Evolutionary conservation across 2,888 invertebrate species (phyloP), one percentile per base, ranked within the genome.

Genomic region (Drosophila rellima): DNA sequence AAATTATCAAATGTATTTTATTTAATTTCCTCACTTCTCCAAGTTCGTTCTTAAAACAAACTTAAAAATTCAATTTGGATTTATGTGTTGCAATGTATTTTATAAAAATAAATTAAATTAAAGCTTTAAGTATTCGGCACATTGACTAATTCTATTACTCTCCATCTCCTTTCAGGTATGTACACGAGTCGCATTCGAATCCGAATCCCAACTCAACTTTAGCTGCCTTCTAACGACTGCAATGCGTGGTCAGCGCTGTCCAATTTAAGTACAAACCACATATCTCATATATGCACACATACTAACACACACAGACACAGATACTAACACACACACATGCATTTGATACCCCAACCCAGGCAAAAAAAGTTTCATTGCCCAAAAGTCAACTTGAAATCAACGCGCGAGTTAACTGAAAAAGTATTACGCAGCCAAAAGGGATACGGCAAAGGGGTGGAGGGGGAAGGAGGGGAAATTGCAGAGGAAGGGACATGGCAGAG

Each of bases 391-490:
- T 78, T 68, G 61, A 84, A 84, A 83, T 83, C 80, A 78, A 68
- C 83, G 65, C 86, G 72, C 80, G 83, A 88, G 87, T 84, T 88
- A 84, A 84, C 83, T 88, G 89, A 84, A 84, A 88, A 83, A 82
- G 83, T 83, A 83, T 83, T 88, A 86, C 66, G 71, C 68, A 71
- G 72, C 59, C 84, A 54, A 52, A 55, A 67, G 13, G 15, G 29
- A 39, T 33, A 31, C 23, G 8, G 39, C 7, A n/a, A 15, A 11
- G 7, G 8, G 23, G 17, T 15, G 7, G 17, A 0, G 11, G 13
- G n/a, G 37, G n/a, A 6, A 18, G 13, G 3, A 26, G 3, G 10
- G 31, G 15, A 10, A 2, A 26, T 26, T 26, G 33, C 8, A 11
- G 7, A 15, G 20, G 51, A 15, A 23, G 40, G 13, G 31, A 20